Percentiles rank a stretch among this genome's conserved stretches.
Conservation (phyloP, 35 echinoderm and acorn worm species). For the Eucidaris tribuloides region DNA sequence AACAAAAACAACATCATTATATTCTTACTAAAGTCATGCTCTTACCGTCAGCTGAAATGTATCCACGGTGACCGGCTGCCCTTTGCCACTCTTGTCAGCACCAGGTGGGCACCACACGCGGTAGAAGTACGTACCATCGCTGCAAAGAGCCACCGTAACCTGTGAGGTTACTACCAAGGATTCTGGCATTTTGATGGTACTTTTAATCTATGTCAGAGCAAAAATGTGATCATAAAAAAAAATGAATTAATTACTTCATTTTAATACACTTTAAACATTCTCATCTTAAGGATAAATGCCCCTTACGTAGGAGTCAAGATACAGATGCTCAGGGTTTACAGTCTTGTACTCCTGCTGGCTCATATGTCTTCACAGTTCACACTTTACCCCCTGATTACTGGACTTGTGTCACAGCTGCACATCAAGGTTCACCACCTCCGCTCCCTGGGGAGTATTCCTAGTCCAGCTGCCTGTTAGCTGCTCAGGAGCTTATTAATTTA, state of each 20-base stretch:
- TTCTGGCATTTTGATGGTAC: constrained; percentile 30
- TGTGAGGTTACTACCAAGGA: background rate
- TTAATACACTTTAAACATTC: background rate
- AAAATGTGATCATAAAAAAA: background rate
- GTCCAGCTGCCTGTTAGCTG: no score
- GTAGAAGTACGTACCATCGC: constrained; percentile 68
- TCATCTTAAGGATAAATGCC: background rate
- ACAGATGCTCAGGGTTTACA: no score
- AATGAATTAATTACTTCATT: background rate
- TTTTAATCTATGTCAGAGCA: constrained; percentile 8
- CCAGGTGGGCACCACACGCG: constrained; percentile 55
- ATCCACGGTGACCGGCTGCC: constrained; percentile 55
- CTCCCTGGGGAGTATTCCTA: no score
- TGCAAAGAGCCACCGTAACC: constrained; percentile 46
- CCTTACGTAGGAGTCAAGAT: background rate
- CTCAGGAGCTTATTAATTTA: no score
- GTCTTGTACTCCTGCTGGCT: no score
- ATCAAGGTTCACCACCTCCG: no score
- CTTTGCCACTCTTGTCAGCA: constrained; percentile 51
- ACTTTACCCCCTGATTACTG: no score
- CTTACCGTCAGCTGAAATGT: constrained; percentile 45
- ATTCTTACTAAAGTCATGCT: no score
- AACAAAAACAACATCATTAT: no score
- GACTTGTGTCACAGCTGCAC: no score
- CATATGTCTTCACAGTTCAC: no score